Base-by-base conservation (phyloP, 2,888 invertebrate genomes). In the Matsumyia berberina region DNA sequence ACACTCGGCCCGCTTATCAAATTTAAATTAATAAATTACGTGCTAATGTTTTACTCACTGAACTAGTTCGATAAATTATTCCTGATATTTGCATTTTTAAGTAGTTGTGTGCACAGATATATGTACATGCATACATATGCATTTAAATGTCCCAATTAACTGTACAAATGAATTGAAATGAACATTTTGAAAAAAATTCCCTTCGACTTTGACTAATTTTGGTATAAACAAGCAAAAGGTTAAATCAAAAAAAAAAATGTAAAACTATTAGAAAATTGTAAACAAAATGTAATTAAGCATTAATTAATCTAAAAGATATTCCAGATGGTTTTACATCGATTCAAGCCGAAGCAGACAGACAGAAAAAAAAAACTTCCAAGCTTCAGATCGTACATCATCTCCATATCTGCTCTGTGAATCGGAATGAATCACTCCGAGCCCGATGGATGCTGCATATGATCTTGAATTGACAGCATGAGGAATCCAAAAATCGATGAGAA, bases 401-500 rank as follows among this genome's bases (percentile, higher is more conserved):
- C 58, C 58, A 53, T 85, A 85, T 85, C 85, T 74, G 51, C 17
- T n/a, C 33, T 51, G 46, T 57, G 57, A 55, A 85, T 85, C 74
- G 74, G 44, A 80, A 66, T 85, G 85, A 85, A 76, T 85, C 80
- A 85, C 64, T 70, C 39, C 19, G 62, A n/a, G n/a, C n/a, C n/a
- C n/a, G 60, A 60, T 76, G 58, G 67, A 67, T n/a, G n/a, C 66
- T 51, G 49, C n/a, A 85, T 70, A 55, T 80, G 85, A 85, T 85
- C 85, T 85, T 80, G 58, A 85, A 80, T 58, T 85, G 85, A 80
- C 85, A 85, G 74, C 85, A 76, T 74, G 74, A 85, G 85, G 69
- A 64, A 64, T 74, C 69, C 33, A 69, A 24, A 58, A 64, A 79
- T 69, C 57, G 62, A 12, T 74, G 83, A 79, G 73, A 79, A 74